Percentiles rank a stretch among this genome's conserved stretches.
These are phyloP conservation scores for Andricus quercusramuli DNA, from an alignment of 2,888 invertebrate genomes.

Conservation along the genomic window DNA sequence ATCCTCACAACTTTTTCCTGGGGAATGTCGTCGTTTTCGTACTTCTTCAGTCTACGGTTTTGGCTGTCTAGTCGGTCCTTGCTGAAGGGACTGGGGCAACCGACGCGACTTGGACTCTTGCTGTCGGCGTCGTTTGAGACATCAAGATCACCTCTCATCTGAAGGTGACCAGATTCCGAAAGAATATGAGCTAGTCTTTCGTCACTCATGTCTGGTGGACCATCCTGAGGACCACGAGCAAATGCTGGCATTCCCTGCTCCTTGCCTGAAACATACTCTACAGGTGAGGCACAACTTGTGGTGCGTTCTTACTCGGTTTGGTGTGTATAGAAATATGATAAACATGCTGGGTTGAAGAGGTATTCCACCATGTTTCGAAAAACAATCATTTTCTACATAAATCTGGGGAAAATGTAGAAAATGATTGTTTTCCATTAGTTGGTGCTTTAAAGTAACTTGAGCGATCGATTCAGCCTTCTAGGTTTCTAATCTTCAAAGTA, in stretches of 20 bases:
- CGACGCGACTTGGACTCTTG: conserved; percentile 87
- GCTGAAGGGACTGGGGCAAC: conserved; percentile 90
- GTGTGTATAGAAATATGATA: conserved; percentile 26
- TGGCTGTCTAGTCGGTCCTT: conserved; percentile 82
- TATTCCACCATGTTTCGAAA: neutral
- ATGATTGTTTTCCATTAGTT: conserved; percentile 5
- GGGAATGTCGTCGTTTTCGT: conserved; percentile 96
- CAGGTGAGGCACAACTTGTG: conserved; percentile 78
- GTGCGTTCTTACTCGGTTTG: conserved; percentile 71
- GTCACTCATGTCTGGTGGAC: conserved; percentile 89
- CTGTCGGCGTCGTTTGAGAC: conserved; percentile 85
- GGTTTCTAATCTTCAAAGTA: conserved; percentile 13
- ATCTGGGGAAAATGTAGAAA: neutral
- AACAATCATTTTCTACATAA: neutral
- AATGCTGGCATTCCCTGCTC: conserved; percentile 90
- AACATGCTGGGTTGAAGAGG: neutral
- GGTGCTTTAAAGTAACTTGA: neutral
- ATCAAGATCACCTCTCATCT: conserved; percentile 84
- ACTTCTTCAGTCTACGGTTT: conserved; percentile 89
- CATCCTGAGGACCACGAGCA: conserved; percentile 83
- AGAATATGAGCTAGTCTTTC: conserved; percentile 96
- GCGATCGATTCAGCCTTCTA: conserved; percentile 16
- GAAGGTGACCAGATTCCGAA: conserved; percentile 94
- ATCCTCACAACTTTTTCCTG: conserved; percentile 97
- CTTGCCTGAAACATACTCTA: conserved; percentile 85